Evolutionary conservation across 1,140 invertebrate genomes (phyloP).

Genomic region (Orius insidiosus): DNA sequence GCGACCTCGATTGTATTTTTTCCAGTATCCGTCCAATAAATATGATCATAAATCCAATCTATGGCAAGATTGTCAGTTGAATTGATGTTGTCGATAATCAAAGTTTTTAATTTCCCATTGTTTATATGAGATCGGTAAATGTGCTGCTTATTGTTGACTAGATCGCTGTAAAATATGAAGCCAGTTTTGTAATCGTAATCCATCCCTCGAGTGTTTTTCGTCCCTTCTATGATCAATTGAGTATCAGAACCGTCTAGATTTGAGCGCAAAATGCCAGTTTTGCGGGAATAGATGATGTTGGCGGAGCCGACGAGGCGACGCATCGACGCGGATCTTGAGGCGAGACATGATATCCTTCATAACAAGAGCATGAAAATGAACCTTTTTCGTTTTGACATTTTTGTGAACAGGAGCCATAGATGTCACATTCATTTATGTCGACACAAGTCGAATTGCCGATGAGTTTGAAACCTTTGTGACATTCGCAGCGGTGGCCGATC

Average conservation of each 20-base stretch:
- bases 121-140: slow-evolving; percentile 73
- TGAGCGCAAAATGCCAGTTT: slow-evolving; percentile 77
- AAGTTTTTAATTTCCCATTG: slow-evolving; percentile 60
- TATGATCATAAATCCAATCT: slow-evolving; percentile 91
- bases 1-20: slow-evolving; percentile 76
- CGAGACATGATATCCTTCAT: slow-evolving; percentile 65
- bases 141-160: slow-evolving; percentile 72
- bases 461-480: slow-evolving; percentile 52
- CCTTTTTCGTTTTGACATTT: slow-evolving; percentile 76
- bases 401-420: slow-evolving; percentile 77
- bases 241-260: slow-evolving; percentile 62
- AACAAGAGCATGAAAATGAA: slow-evolving; percentile 78
- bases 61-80: slow-evolving; percentile 79
- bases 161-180: slow-evolving; percentile 91
- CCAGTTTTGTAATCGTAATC: slow-evolving; percentile 80
- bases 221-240: slow-evolving; percentile 59
- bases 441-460: slow-evolving; percentile 57
- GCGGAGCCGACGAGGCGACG: slow-evolving; percentile 55
- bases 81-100: slow-evolving; percentile 35
- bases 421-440: slow-evolving; percentile 85
- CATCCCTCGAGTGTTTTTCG: slow-evolving; percentile 67
- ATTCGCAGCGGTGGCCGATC: slow-evolving; percentile 61
- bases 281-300: slow-evolving; percentile 62
- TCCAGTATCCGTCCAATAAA: slow-evolving; percentile 90
- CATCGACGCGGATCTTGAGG: slow-evolving; percentile 46